These are phyloP conservation scores for Paedocypris micromegethes DNA, from an alignment of 2,797 vertebrate species.

Conservation along the genomic window DNA sequence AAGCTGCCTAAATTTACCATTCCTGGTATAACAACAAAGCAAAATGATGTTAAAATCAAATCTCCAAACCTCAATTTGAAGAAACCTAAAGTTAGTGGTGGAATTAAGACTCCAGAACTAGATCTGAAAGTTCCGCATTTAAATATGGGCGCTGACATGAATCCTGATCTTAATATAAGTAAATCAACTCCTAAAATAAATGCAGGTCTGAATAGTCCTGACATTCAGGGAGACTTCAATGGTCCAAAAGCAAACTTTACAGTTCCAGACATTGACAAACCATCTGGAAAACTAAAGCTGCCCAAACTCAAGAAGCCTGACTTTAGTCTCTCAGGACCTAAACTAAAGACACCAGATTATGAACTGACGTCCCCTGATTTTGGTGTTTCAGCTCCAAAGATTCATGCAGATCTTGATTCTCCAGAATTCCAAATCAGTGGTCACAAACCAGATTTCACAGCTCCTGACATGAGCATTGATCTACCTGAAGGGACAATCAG, in stretches of 20 bases:
- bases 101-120: conserved; percentile 37
- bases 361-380: neutral
- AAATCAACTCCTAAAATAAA: conserved; percentile 36
- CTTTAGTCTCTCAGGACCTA: conserved; percentile 39
- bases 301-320: conserved; percentile 48
- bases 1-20: conserved; percentile 39
- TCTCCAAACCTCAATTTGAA: conserved; percentile 17
- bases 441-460: conserved; percentile 2
- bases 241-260: conserved; percentile 36
- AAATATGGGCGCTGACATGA: conserved; percentile 34
- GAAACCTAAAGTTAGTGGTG: conserved; percentile 14
- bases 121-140: conserved; percentile 48
- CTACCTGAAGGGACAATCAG: neutral
- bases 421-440: neutral
- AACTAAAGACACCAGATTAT: neutral
- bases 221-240: conserved; percentile 51
- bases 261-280: conserved; percentile 43
- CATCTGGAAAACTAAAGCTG: conserved; percentile 55
- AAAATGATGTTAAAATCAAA: conserved; percentile 45
- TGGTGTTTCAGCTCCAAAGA: conserved; percentile 6
- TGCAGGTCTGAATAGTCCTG: conserved; percentile 7
- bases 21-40: conserved; percentile 46
- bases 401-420: conserved; percentile 38
- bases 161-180: conserved; percentile 37
- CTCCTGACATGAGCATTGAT: neutral